Conservation (phyloP, 2,113 vertebrate genomes). For the Xenopus laevis region DNA sequence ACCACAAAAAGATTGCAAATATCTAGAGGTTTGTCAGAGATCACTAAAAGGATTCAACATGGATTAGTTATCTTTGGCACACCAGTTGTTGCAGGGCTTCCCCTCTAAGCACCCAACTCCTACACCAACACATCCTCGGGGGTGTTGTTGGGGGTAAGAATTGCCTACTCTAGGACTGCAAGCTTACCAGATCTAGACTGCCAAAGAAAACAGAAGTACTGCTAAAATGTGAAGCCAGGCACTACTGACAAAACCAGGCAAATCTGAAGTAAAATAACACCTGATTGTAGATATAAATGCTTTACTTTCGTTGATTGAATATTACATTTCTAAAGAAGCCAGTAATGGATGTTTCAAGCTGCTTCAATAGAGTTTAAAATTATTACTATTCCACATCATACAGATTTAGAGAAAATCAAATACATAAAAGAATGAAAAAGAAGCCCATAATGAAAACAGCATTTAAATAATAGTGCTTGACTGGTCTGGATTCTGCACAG, state of each 20-base stretch:
- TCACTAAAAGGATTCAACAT: too few species aligned
- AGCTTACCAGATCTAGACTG: too few species aligned
- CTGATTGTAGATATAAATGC: not conserved
- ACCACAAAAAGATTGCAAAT: too few species aligned
- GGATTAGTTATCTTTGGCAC: too few species aligned
- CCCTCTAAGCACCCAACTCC: too few species aligned
- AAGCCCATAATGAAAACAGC: not conserved
- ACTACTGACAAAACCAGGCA: not conserved
- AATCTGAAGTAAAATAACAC: not conserved
- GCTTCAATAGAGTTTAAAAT: slow-evolving; percentile 4
- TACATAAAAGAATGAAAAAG: not conserved
- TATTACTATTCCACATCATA: not conserved
- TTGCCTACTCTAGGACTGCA: too few species aligned
- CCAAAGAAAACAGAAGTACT: too few species aligned
- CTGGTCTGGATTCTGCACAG: not conserved
- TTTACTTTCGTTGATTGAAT: not conserved
- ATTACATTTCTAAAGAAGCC: not conserved
- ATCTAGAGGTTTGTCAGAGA: too few species aligned
- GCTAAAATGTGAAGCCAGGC: too few species aligned
- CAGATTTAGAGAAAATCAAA: not conserved
- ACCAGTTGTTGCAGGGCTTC: too few species aligned
- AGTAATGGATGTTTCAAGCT: not conserved
- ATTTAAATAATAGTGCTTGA: not conserved
- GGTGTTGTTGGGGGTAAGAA: too few species aligned
- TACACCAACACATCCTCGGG: too few species aligned